Evolutionary conservation across 1,140 invertebrate genomes (phyloP), one percentile per base, ranked within the genome.

Genomic region (Batillaria attramentaria): DNA sequence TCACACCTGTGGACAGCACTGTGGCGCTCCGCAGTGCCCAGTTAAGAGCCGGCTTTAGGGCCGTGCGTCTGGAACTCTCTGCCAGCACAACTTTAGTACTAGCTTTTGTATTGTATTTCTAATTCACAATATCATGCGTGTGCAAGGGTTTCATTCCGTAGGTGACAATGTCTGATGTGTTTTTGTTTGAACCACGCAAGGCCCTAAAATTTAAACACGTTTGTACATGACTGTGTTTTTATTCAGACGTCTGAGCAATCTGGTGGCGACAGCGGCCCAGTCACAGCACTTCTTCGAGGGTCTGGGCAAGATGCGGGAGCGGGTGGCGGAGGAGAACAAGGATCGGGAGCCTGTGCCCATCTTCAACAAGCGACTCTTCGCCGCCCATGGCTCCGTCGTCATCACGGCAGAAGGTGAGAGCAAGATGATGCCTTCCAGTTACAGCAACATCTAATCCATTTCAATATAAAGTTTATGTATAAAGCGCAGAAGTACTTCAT

Each of bases 311-410:
- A 76, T 78, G 57, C 75, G 82, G 28, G 57, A 84, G 31, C 41
- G 78, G 18, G 81, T 84, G 39, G 70, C 50, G 41, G 57, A 77
- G n/a, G 79, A 80, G 41, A 78, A 80, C 37, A 80, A 80, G 20
- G 79, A 85, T 24, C 82, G 79, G 65, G 84, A 87, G 39, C 69
- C 80, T 2, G 82, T 84, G 1, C 85, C 85, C 8, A 81, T 88
- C 5, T 88, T 88, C 73, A 88, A 88, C 80, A 87, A 87, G 68
- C 80, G 87, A 33, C 77, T 87, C 24, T 88, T 86, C 39, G 83
- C 82, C 6, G 80, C 86, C 2, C 83, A 86, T n/a, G 85, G 79
- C 8, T 77, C 82, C 16, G 86, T 87, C 18, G 81, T 85, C 33
- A 83, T 87, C 43, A 87, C 85, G 4, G 75, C 73, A 4, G 82